These are phyloP conservation scores for Dendrocincla tyrannina DNA, from an alignment of 2,797 vertebrate genomes.

Conservation along the genomic window DNA sequence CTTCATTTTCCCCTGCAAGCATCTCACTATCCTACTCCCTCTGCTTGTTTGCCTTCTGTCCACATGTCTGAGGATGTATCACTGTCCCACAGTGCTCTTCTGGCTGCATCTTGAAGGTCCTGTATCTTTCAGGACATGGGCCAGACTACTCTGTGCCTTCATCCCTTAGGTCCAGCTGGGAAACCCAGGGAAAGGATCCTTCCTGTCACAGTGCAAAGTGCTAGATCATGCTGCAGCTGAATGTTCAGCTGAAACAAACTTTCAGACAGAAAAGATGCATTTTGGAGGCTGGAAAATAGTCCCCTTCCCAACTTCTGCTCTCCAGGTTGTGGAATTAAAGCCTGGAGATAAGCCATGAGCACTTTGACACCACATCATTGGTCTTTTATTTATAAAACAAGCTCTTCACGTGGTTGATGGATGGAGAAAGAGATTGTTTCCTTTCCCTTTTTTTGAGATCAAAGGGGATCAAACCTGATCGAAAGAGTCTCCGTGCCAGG, in stretches of 20 bases:
- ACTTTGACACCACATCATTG: not conserved
- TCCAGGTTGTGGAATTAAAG: not conserved
- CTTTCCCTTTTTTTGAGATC: not conserved
- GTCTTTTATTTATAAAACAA: not conserved
- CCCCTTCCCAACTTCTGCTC: not conserved
- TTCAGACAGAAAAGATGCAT: not conserved
- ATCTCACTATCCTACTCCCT: not conserved
- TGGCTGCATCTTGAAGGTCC: not conserved
- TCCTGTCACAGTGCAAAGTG: not conserved
- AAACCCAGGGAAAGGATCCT: not conserved
- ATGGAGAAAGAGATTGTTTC: not conserved
- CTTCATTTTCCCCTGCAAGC: not conserved
- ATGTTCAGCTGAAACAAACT: not conserved
- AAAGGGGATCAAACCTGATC: not conserved
- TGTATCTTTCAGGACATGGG: not conserved
- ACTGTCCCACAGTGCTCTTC: not conserved
- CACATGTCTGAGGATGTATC: not conserved
- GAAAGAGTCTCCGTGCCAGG: not conserved
- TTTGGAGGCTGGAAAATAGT: not conserved
- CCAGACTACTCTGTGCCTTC: not conserved
- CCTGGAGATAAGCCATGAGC: not conserved
- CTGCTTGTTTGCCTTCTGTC: not conserved
- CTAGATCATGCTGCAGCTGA: not conserved
- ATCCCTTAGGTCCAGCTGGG: not conserved
- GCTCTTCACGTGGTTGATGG: not conserved